Evolutionary conservation across 2,113 vertebrate genomes (phyloP).

Genomic region (Lampris megalopsis): DNA sequence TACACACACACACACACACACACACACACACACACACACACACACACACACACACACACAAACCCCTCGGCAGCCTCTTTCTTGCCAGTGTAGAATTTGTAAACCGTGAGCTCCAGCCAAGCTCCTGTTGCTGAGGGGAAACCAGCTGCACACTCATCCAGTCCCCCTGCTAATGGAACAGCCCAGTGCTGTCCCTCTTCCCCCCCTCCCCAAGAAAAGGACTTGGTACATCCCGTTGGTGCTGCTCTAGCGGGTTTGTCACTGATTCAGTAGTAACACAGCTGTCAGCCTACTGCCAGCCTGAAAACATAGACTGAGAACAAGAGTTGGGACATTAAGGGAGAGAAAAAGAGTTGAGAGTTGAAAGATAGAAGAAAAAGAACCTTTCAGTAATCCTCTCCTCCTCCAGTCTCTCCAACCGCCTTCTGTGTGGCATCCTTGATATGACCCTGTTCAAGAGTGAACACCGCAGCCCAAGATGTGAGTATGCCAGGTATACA

Average conservation of each 20-base stretch:
- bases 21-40: background rate
- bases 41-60: conserved; percentile 7
- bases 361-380: conserved; percentile 46
- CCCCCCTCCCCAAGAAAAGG: conserved; percentile 66
- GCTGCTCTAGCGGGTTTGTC: conserved; percentile 74
- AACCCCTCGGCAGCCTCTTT: conserved; percentile 32
- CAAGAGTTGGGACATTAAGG: conserved; percentile 49
- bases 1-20: background rate
- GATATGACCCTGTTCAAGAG: conserved; percentile 84
- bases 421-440: conserved; percentile 56
- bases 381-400: conserved; percentile 33
- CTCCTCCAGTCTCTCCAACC: conserved; percentile 38
- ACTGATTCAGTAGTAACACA: conserved; percentile 80
- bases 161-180: conserved; percentile 64
- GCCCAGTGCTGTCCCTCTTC: conserved; percentile 38
- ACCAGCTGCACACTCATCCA: conserved; percentile 61
- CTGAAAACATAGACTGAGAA: conserved; percentile 23
- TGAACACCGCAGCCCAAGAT: conserved; percentile 77
- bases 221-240: conserved; percentile 78
- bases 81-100: conserved; percentile 56
- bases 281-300: conserved; percentile 56
- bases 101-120: conserved; percentile 57
- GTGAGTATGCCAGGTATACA: conserved; percentile 76
- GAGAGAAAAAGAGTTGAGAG: conserved; percentile 27
- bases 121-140: conserved; percentile 69